Conservation (phyloP, 2,113 vertebrate genomes). For the Columba livia region DNA sequence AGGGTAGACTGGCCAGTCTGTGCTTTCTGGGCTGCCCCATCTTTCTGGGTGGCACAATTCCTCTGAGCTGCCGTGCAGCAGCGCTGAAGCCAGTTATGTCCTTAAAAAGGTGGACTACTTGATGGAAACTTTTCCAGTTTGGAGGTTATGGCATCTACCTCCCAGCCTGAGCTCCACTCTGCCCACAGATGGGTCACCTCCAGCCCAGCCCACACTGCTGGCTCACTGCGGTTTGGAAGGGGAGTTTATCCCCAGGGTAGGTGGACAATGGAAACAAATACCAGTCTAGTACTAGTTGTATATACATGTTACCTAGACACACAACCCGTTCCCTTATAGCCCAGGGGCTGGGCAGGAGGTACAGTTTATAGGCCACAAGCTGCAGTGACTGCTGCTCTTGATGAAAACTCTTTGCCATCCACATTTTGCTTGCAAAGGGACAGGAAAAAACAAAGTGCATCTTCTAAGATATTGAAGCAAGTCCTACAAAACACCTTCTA, state of each 20-base stretch:
- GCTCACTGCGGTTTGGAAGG: background rate
- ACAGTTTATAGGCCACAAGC: background rate
- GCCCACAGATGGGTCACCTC: background rate
- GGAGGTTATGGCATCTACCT: background rate
- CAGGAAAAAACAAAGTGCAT: background rate
- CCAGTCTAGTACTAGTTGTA: background rate
- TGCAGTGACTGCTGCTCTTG: background rate
- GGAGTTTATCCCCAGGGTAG: background rate
- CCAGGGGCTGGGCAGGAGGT: background rate
- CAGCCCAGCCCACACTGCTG: background rate
- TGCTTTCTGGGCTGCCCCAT: background rate
- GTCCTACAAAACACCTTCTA: background rate
- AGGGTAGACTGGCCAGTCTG: accelerated
- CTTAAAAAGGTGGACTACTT: background rate
- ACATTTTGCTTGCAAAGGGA: background rate
- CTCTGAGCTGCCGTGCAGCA: background rate
- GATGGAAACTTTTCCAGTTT: background rate
- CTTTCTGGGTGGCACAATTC: background rate
- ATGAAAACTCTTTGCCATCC: background rate
- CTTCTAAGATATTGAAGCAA: background rate
- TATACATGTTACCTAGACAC: background rate
- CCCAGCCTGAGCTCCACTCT: background rate
- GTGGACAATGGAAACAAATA: background rate
- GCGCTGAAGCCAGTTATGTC: background rate
- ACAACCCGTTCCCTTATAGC: background rate